Evolutionary conservation across 1,140 invertebrate species (phyloP).

Genomic region (Mylabris phalerata): DNA sequence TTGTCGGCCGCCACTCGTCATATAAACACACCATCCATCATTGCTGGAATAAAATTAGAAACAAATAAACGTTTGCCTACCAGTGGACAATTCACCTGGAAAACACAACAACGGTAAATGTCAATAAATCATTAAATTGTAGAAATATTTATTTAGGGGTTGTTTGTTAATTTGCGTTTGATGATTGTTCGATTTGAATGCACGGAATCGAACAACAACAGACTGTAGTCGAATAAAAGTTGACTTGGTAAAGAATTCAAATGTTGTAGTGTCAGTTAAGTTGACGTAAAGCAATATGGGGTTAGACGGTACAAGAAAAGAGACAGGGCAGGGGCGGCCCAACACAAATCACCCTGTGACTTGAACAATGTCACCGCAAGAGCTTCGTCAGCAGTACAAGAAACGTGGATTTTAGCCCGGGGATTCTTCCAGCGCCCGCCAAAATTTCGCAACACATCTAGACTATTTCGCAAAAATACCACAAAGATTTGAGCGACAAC

Average conservation of each 20-base stretch:
- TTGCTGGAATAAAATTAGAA: conserved; percentile 35
- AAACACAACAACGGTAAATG: conserved; percentile 19
- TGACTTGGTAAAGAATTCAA: conserved; percentile 3
- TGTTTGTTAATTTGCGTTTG: not conserved
- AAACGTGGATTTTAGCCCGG: conserved; percentile 3
- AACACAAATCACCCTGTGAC: conserved; percentile 32
- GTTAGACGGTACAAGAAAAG: conserved; percentile 13
- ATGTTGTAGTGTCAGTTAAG: conserved; percentile 9
- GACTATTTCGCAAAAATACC: not conserved
- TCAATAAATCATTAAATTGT: conserved; percentile 1
- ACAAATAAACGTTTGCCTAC: conserved; percentile 34
- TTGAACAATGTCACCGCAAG: conserved; percentile 33
- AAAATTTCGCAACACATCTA: not conserved
- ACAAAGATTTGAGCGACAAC: too few relatives aligned
- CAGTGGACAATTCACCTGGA: conserved; percentile 18
- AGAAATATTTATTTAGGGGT: too few relatives aligned
- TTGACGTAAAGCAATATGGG: conserved; percentile 14
- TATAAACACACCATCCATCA: conserved; percentile 44
- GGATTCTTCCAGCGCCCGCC: conserved; percentile 3
- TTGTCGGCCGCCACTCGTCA: conserved; percentile 42
- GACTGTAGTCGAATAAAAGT: too few relatives aligned
- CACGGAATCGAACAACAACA: too few relatives aligned
- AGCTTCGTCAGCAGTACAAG: conserved; percentile 10
- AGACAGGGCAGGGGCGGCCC: conserved; percentile 24
- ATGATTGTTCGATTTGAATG: not conserved